Base-by-base conservation (phyloP, 2,797 vertebrate species). In the Pangasius larnaudii region DNA sequence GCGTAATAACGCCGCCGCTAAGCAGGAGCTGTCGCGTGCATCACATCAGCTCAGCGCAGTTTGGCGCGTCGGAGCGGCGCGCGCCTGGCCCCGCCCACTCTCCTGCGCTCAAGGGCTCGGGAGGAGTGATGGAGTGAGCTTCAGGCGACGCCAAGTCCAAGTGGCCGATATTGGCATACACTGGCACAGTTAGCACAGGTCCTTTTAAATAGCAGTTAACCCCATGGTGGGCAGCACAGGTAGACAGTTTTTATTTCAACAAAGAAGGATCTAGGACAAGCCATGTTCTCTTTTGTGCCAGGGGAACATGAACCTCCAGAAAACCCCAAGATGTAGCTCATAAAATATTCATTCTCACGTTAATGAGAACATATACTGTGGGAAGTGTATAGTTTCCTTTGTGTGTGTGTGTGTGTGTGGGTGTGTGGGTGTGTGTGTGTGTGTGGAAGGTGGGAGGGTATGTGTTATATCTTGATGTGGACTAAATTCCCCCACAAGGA, bases 11-110 rank as follows among this genome's bases (percentile, higher is more conserved):
- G 74, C 58, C 78, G 63, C 91, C 93, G 92, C 92, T 93, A 90
- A 94, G 92, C 95, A 92, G 93, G 92, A 93, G 92, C 89, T 91
- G 91, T 92, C 91, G 90, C 89, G 90, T 92, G 80, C 92, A 89
- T 36, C 85, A 92, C 89, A 93, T 94, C 92, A 91, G 88, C 86
- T 88, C 83, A 93, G 61, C 3, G 86, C 91, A 81, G 89, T 90
- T 81, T 88, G 22, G 89, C 90, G 89, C 88, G 89, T 91, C 85
- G 85, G 87, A 81, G 80, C 91, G 92, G 90, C 89, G 90, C 69
- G 79, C 88, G 91, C 88, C 87, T 89, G 90, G 87, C 89, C 89
- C 90, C 87, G 91, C 90, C 91, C 90, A 91, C 92, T 85, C 69
- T 83, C 75, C 75, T 90, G 88, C 63, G 87, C 85, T 86, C 58